Base-by-base conservation (phyloP, 2,888 invertebrate genomes). In the Apocheima hispidaria region DNA sequence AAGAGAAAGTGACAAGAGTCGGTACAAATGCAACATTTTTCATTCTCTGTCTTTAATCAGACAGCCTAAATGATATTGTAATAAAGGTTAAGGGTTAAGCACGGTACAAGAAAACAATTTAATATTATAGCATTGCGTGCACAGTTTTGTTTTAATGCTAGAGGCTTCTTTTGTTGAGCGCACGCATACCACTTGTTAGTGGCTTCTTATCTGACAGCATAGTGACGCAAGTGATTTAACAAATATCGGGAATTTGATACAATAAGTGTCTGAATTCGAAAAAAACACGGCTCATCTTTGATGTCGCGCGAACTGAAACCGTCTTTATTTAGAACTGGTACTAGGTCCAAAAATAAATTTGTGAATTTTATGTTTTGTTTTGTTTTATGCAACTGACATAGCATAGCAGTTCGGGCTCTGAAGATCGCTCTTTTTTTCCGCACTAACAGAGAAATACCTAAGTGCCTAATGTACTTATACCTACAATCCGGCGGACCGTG, bases 1-100 rank as follows among this genome's bases (percentile, higher is more conserved):
- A 73, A 75, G 83, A 75, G 86, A 86, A 86, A 86, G 86, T 79
- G 66, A 71, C 53, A 66, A n/a, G 61, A 73, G 65, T 67, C 71
- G 70, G 64, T 58, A 70, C 65, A 65, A 61, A 72, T 68, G 71
- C 73, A 73, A 77, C 75, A 77, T 80, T 81, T 83, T 83, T 82
- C 77, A 82, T 76, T 78, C 68, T 53, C 69, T 52, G 64, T 67
- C 74, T 72, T 71, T 84, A 87, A 86, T 85, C 80, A 83, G 86
- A 76, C 77, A 73, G 73, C 66, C 71, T 70, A 78, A 73, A 77
- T 72, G 74, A 73, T 77, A 72, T 77, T 74, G 76, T 74, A 72
- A 74, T 73, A 66, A 58, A 71, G 57, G 70, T 65, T 58, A 59
- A 6, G 60, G 70, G 67, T 71, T 68, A 67, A 68, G 60, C 60